Conservation (phyloP, 2,888 invertebrate species). For the Ennomos erosarius region DNA sequence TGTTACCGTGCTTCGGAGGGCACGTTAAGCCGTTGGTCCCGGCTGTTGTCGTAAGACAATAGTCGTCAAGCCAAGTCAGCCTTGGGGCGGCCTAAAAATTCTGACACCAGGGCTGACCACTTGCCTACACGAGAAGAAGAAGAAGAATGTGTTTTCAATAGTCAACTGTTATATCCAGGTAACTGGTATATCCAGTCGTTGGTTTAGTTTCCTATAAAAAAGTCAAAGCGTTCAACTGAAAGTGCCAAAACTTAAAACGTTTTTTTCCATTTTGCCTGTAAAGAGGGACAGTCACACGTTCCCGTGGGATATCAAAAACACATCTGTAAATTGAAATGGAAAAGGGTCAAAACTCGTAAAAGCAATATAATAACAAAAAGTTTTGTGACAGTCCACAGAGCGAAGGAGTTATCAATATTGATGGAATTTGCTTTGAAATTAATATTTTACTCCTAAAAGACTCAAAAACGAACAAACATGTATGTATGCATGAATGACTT, state of each 20-base stretch:
- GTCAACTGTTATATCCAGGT: no score
- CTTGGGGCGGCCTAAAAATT: no score
- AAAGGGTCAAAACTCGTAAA: constrained; percentile 71
- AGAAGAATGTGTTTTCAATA: constrained; percentile 13
- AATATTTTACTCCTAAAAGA: background rate
- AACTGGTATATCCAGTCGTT: no score
- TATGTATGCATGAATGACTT: no score
- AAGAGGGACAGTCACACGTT: constrained; percentile 55
- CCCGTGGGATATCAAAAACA: constrained; percentile 68
- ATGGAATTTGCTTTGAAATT: constrained; percentile 12
- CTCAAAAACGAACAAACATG: background rate
- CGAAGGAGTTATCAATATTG: constrained; percentile 37
- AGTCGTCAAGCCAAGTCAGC: no score
- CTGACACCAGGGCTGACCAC: no score
- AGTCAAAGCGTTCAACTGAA: constrained; percentile 35
- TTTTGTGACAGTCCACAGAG: constrained; percentile 54
- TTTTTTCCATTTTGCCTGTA: constrained; percentile 63
- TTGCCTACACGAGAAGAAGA: no score
- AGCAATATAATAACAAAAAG: constrained; percentile 67
- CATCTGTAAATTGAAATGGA: constrained; percentile 76
- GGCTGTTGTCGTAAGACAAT: no score
- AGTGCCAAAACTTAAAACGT: constrained; percentile 53
- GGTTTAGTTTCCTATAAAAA: constrained; percentile 12
- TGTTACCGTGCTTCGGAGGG: no score
- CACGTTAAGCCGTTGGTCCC: no score